Evolutionary conservation across 2,113 vertebrate species (phyloP), one percentile per base, ranked within the genome.

Genomic region (Carlito syrichta): DNA sequence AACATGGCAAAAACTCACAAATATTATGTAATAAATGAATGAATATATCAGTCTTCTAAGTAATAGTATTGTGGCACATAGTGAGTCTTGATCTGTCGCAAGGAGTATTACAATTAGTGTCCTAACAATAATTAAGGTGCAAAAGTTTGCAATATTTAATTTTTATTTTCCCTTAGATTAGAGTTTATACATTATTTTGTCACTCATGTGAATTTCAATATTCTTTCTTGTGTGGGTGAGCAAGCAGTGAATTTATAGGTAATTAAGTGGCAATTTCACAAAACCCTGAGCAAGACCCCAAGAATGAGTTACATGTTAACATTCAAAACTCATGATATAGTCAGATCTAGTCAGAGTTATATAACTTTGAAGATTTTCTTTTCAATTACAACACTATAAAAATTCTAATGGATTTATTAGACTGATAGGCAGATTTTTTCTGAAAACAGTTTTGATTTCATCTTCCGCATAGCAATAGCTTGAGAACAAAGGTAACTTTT

Each of bases 351-450:
- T 93, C n/a, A n/a, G 78, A 94, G 4, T 87, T 86, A 69, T 22
- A 54, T 50, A 90, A 86, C n/a, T 96, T 69, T 60, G 35, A 93
- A 95, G 54, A 86, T 79, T 68, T 62, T 81, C 94, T 92, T 94
- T 96, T 79, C 50, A 71, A 86, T 96, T 95, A 89, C 50, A 76
- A 69, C 38, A 76, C 35, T 23, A 85, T 94, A 88, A 86, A 95
- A 88, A 89, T 83, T 20, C 66, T 87, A 94, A 78, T 69, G 12
- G 27, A 7, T 85, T 76, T 85, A 68, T 69, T 87, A 94, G n/a
- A 48, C 32, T 88, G n/a, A 85, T 82, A 56, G 69, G 20, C 6
- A 86, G 43, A 40, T 43, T 93, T 94, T 78, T 9, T 71, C 71
- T 89, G 83, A 93, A 74, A 86, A 95, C 56, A 83, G 12, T 88